Base-by-base conservation (phyloP, 1,140 invertebrate species). In the Tachypleus tridentatus region DNA sequence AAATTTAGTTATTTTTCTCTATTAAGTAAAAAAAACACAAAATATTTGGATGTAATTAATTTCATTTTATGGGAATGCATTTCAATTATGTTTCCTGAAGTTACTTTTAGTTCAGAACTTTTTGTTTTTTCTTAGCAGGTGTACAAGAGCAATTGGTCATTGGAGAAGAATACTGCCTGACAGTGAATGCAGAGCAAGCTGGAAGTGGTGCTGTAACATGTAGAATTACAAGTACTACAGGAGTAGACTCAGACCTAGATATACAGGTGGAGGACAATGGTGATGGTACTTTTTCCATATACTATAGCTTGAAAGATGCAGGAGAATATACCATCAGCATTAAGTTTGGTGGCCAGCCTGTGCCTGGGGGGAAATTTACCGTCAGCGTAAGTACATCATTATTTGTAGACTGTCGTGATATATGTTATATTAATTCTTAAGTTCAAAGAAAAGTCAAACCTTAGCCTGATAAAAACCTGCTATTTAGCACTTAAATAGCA, bases 301-400 rank as follows among this genome's bases (percentile, higher is more conserved):
- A 84, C 72, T 93, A 92, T 73, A 88, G 84, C 0, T 84, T 92
- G 0, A 85, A 84, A 63, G 86, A 91, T 75, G 85, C 84, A 51
- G 90, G 89, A 1, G 87, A 89, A 62, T 93, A 94, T 73, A 88
- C 87, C 4, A 82, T 93, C 57, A 89, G 84, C 72, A 84, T 93
- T 57, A 92, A 93, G 77, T 93, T 90, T 76, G 91, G 91, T 68
- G 91, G 91, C 63, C 87, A 91, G 77, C 84, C 87, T 8, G 81
- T 93, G 64, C 89, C 88, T 8, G 85, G 87, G 70, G 91, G 90
- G 69, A 85, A 88, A 69, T 91, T 89, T 77, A 85, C 84, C 50
- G 87, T 89, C 72, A 86, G 83, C 75, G 87, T 90, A 79, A 85
- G 83, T 83, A 72, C 62, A 51, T 62, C 29, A 29, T 29, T 29